Base-by-base conservation (phyloP, 2,113 vertebrate species). In the Barbus barbus region DNA sequence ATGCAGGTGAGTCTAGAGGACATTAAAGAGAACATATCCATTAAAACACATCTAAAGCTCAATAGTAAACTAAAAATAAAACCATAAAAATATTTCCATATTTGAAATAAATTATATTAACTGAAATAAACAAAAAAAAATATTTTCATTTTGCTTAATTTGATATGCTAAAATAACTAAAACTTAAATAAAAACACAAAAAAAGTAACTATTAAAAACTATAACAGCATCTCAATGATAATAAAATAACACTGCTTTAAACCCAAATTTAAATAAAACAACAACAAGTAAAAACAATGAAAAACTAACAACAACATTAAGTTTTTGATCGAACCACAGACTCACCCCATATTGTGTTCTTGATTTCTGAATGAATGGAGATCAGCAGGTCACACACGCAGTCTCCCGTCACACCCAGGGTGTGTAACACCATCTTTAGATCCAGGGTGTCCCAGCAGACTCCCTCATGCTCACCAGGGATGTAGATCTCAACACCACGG, bases 401-500 rank as follows among this genome's bases (percentile, higher is more conserved):
- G 22, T 97, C 95, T 26, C 97, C 97, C 4, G 94, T 92, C 87
- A 99, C 92, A 22, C 98, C 97, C 9, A 95, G 90, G 13, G 93
- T 94, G 91, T 97, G 96, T 61, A 99, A 91, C 28, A 99, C 87
- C 46, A 94, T 93, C 92, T 98, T 99, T 79, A 97, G 81, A 91
- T 99, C 98, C 83, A 95, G 89, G 1, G 58, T 81, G 86, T 97
- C 96, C 91, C 95, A 92, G 78, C 86, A 84, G 20, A 85, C 85
- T 3, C 91, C 95, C 86, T 96, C 95, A 0, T 90, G 91, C 82
- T 97, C 96, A 60, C 95, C 98, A 5, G 96, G 94, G 90, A 99
- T 89, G 86, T 96, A 97, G 53, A 99, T 89, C 91, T 99, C 98
- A 85, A 99, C 94, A 20, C 98, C 98, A 86, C 98, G 94, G 92